A percentile compares a stretch with the other conserved stretches of the same genome.
These are phyloP conservation scores for Venturia canescens DNA, from an alignment of 1,140 invertebrate genomes.

Conservation along the genomic window DNA sequence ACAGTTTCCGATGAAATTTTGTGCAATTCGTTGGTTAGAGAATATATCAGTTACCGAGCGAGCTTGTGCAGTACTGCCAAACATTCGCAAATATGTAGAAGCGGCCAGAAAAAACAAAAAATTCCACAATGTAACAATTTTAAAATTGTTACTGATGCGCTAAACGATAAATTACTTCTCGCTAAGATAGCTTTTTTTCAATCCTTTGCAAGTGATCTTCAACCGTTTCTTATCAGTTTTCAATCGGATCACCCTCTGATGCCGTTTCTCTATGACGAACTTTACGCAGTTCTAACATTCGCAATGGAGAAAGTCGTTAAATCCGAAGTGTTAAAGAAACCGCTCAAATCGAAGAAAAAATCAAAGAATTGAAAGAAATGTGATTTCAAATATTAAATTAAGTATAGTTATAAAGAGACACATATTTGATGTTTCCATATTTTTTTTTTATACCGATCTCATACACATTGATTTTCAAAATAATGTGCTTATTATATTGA, in stretches of 20 bases:
- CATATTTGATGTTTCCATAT: no score
- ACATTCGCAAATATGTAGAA: constrained; percentile 47
- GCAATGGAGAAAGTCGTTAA: constrained; percentile 47
- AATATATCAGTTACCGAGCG: constrained; percentile 53
- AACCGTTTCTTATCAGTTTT: constrained; percentile 59
- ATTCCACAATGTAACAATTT: constrained; percentile 49
- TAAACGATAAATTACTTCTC: constrained; percentile 54
- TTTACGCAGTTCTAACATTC: constrained; percentile 28
- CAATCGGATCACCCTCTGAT: constrained; percentile 55
- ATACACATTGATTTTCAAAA: constrained; percentile 48
- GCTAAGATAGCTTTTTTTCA: constrained; percentile 60
- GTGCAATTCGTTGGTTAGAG: constrained; percentile 59
- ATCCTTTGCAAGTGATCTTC: constrained; percentile 47
- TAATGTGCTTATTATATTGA: constrained; percentile 12
- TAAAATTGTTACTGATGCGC: constrained; percentile 47
- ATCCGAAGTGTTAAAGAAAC: constrained; percentile 48
- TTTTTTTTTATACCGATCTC: not conserved
- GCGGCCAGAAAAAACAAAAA: constrained; percentile 40
- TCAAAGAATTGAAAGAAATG: constrained; percentile 29
- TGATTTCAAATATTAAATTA: constrained; percentile 14
- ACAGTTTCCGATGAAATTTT: constrained; percentile 58
- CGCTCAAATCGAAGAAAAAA: no score
- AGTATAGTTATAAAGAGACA: no score
- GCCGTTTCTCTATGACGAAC: constrained; percentile 55
- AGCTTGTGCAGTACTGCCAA: constrained; percentile 47